Base-by-base conservation (phyloP, 2,797 vertebrate genomes). In the Hypotaenidia okinawae region DNA sequence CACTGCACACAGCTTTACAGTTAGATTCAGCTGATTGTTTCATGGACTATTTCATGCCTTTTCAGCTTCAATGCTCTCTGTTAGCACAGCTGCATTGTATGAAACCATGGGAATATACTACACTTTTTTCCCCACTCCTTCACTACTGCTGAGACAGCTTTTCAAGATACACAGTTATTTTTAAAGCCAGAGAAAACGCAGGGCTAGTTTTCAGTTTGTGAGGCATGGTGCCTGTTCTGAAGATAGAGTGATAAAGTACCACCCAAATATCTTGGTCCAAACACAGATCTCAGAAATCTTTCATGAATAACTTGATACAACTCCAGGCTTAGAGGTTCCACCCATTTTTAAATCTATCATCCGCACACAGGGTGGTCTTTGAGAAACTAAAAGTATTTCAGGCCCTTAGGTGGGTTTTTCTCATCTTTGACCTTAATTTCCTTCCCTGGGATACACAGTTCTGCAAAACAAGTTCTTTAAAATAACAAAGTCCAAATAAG, bases 71-170 rank as follows among this genome's bases (percentile, higher is more conserved):
- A 28, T 32, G 41, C 62, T 70, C 55, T 84, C 61, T 92, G 89
- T 91, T 86, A 93, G 89, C 82, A 92, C 79, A 92, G 92, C 92
- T 92, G 89, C 82, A 55, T 52, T 45, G n/a, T 66, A 86, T 27
- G 76, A 88, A 97, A 94, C 94, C 79, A 49, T 66, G 32, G 74
- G 67, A 74, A 90, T 78, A 84, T 52, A 88, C 59, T 57, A 75
- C 68, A 59, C 4, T 87, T 89, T 49, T 2, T 89, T 91, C 41
- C 2, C 57, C 78, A 84, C 74, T 90, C 74, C 35, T 87, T 85
- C 87, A 57, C 52, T 76, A 51, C 16, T 88, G 91, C 89, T 94
- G 84, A 96, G 67, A 63, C 85, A 86, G 93, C 85, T 96, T 96
- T 96, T 95, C 80, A 94, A 76, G 91, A 91, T 73, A 82, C 47